These are phyloP conservation scores for Catharus bicknelli DNA, from an alignment of 2,113 vertebrate species.

Conservation along the genomic window DNA sequence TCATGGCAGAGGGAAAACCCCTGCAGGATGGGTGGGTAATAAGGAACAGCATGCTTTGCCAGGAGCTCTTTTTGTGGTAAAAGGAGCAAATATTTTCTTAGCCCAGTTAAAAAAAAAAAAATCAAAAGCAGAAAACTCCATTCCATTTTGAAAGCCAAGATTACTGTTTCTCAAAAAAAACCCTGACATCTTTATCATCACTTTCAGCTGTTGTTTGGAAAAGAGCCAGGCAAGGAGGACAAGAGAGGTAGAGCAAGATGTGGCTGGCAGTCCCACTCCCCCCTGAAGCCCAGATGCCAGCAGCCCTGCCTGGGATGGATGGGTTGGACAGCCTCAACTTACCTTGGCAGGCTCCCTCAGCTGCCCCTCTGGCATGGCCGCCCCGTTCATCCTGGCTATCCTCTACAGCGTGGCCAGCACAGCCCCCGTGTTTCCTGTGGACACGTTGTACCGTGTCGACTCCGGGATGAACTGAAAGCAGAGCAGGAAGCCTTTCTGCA, in stretches of 20 bases:
- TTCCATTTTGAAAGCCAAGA: neutral
- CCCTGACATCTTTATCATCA: too few species aligned
- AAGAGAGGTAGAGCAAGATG: fast-evolving
- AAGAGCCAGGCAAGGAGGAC: neutral
- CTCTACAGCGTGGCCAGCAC: slow-evolving; percentile 78
- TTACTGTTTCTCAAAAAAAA: neutral
- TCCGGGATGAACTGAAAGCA: slow-evolving; percentile 89
- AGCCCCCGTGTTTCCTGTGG: slow-evolving; percentile 77
- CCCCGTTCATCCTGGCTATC: slow-evolving; percentile 84
- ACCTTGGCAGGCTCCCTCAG: slow-evolving; percentile 80
- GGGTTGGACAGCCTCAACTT: neutral
- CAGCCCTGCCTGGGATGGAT: fast-evolving
- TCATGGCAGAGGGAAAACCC: neutral
- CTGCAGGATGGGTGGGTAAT: too few species aligned
- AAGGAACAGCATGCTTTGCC: fast-evolving
- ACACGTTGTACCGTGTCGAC: slow-evolving; percentile 87
- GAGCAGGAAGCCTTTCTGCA: neutral
- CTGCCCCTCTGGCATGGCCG: slow-evolving; percentile 78
- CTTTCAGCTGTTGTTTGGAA: neutral
- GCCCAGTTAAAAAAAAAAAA: neutral
- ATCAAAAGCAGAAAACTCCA: neutral
- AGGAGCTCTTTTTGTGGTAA: neutral
- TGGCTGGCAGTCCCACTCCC: neutral
- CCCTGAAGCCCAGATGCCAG: fast-evolving
- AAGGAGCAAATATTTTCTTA: neutral